These are phyloP conservation scores for Aythya baeri DNA, from an alignment of 2,113 vertebrate genomes.

Conservation along the genomic window DNA sequence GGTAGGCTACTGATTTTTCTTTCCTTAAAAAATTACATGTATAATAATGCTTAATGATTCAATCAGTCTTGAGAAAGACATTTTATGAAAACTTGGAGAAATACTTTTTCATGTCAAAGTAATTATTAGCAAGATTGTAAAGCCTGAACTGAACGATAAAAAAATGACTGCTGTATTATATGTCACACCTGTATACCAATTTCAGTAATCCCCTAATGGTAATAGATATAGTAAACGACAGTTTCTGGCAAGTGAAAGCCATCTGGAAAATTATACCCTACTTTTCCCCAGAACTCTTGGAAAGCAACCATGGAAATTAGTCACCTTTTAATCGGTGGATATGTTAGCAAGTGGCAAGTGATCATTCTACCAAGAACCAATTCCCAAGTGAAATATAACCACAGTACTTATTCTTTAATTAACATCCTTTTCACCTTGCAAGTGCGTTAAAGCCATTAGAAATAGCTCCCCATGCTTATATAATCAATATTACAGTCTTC, in stretches of 20 bases:
- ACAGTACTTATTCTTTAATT: constrained; percentile 77
- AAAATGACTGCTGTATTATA: constrained; percentile 24
- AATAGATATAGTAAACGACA: constrained; percentile 23
- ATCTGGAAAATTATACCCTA: constrained; percentile 58
- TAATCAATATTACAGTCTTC: constrained; percentile 64
- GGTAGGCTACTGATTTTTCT: not conserved
- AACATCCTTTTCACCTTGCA: constrained; percentile 76
- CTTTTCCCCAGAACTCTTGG: constrained; percentile 26
- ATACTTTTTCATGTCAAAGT: constrained; percentile 55
- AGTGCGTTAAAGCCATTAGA: constrained; percentile 64
- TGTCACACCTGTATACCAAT: constrained; percentile 18
- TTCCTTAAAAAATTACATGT: not conserved
- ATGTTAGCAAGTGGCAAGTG: constrained; percentile 78
- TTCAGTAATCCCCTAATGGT: constrained; percentile 21
- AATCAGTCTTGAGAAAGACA: constrained; percentile 29
- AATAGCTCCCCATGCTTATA: constrained; percentile 58
- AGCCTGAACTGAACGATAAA: not conserved
- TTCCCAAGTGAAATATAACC: constrained; percentile 73
- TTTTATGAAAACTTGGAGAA: constrained; percentile 33
- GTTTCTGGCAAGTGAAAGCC: constrained; percentile 53
- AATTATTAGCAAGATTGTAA: constrained; percentile 41
- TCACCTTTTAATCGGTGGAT: constrained; percentile 70
- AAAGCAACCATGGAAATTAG: constrained; percentile 66
- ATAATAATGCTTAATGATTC: constrained; percentile 12
- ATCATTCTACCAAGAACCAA: constrained; percentile 69